Conservation (phyloP, 2,888 invertebrate species). For the Pollenia angustigena region DNA sequence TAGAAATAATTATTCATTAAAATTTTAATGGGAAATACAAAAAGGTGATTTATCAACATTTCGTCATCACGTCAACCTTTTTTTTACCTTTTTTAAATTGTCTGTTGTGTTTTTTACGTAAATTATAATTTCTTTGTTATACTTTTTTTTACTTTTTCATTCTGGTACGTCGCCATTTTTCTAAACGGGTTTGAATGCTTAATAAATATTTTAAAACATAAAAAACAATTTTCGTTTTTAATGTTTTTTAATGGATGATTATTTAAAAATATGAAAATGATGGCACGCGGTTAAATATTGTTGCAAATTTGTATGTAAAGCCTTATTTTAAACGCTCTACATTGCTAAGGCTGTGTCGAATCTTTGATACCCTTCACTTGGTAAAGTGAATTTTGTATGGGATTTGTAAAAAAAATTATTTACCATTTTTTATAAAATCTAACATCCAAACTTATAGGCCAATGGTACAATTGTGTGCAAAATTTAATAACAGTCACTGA, state of each 20-base stretch:
- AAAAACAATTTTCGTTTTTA: slow-evolving; percentile 7
- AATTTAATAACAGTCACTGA: no score
- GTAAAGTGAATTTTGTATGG: no score
- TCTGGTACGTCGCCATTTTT: not conserved
- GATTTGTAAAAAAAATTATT: no score
- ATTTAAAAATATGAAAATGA: not conserved
- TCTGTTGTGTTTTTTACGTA: not conserved
- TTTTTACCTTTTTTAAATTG: not conserved
- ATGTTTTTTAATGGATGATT: not conserved
- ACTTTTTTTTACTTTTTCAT: not conserved
- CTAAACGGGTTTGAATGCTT: not conserved
- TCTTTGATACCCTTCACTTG: no score
- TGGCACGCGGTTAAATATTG: no score
- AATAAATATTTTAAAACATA: slow-evolving; percentile 15
- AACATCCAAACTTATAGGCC: no score
- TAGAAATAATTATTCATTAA: slow-evolving; percentile 13
- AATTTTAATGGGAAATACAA: not conserved
- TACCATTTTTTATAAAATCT: no score
- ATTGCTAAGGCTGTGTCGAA: no score
- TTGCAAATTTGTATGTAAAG: no score
- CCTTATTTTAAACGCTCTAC: no score
- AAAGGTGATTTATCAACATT: not conserved
- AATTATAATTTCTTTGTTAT: slow-evolving; percentile 10
- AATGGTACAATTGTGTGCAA: no score
- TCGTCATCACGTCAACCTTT: not conserved